A percentile compares a stretch with the other conserved stretches of the same genome.
These are phyloP conservation scores for Apaloderma vittatum DNA, from an alignment of 2,113 vertebrate species.

Conservation along the genomic window DNA sequence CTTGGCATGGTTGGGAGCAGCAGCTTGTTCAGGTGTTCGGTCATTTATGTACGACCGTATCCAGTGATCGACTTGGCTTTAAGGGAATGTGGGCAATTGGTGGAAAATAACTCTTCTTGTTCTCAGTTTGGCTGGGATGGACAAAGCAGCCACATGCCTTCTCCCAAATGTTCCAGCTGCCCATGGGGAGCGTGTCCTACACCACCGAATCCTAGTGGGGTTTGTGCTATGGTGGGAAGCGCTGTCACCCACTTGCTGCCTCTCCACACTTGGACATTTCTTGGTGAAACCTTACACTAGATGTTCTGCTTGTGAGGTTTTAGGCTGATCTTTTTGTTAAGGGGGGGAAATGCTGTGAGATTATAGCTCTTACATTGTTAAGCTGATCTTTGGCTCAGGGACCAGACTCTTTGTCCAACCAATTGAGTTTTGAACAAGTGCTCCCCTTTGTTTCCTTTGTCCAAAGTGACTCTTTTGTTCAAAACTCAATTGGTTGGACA, in stretches of 20 bases:
- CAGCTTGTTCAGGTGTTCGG: not conserved
- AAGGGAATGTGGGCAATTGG: too few relatives aligned
- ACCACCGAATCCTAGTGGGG: not conserved
- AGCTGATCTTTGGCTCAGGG: not conserved
- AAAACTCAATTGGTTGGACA: too few relatives aligned
- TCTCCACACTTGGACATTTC: too few relatives aligned
- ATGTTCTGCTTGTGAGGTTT: too few relatives aligned
- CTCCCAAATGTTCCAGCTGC: too few relatives aligned
- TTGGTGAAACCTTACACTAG: too few relatives aligned
- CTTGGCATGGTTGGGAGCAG: too few relatives aligned
- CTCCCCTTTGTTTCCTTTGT: too few relatives aligned
- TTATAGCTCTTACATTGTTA: not conserved
- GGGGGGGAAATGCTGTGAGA: slow-evolving; percentile 26
- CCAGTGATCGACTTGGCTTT: not conserved
- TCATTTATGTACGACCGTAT: not conserved
- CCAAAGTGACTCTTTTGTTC: too few relatives aligned
- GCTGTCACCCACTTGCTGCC: too few relatives aligned
- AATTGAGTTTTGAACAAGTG: too few relatives aligned
- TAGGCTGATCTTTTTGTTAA: slow-evolving; percentile 31
- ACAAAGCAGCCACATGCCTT: rapidly evolving
- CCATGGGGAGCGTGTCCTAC: not conserved
- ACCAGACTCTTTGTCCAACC: not conserved
- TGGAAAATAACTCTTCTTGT: not conserved
- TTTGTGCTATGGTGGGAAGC: too few relatives aligned
- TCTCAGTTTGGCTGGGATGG: not conserved